A percentile compares a stretch with the other conserved stretches of the same genome.
phyloP scores from a whole-genome alignment of 2,113 vertebrate genomes.

The Chaenogobius annularis region DNA sequence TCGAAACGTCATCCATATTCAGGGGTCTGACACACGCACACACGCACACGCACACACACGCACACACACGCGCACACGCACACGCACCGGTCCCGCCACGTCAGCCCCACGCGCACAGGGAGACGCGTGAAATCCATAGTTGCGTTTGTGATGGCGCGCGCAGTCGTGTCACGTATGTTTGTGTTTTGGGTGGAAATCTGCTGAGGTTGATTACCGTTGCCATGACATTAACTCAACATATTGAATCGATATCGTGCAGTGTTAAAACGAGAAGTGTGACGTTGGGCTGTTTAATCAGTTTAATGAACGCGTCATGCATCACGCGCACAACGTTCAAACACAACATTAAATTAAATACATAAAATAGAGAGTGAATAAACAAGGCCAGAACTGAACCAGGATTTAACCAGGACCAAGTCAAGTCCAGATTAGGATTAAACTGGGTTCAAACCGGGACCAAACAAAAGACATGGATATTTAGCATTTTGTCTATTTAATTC shows the following conservation, averaged over 20 bases:
- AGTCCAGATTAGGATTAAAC: too few species aligned
- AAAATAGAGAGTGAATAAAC: too few species aligned
- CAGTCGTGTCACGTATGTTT: background rate
- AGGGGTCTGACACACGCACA: background rate
- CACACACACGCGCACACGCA: background rate
- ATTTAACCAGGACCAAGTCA: too few species aligned
- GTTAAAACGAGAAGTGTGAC: background rate
- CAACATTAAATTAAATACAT: too few species aligned
- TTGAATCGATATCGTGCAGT: background rate
- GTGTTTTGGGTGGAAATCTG: slow-evolving; percentile 3
- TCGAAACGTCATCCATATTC: slow-evolving; percentile 34
- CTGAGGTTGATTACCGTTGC: background rate
- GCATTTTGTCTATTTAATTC: background rate
- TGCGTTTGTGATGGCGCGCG: slow-evolving; percentile 23
- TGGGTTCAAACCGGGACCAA: too few species aligned
- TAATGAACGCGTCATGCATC: too few species aligned
- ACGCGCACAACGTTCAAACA: too few species aligned
- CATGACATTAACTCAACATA: background rate
- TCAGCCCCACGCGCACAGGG: slow-evolving; percentile 22
- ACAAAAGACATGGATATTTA: too few species aligned
- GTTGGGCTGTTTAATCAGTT: background rate
- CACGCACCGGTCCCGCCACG: slow-evolving; percentile 8
- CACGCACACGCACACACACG: background rate
- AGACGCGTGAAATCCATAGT: background rate
- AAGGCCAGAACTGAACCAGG: too few species aligned